Percentiles rank a stretch among this genome's conserved stretches.
These are phyloP conservation scores for Drosophila rufa DNA, from an alignment of 1,140 invertebrate genomes.

Conservation along the genomic window DNA sequence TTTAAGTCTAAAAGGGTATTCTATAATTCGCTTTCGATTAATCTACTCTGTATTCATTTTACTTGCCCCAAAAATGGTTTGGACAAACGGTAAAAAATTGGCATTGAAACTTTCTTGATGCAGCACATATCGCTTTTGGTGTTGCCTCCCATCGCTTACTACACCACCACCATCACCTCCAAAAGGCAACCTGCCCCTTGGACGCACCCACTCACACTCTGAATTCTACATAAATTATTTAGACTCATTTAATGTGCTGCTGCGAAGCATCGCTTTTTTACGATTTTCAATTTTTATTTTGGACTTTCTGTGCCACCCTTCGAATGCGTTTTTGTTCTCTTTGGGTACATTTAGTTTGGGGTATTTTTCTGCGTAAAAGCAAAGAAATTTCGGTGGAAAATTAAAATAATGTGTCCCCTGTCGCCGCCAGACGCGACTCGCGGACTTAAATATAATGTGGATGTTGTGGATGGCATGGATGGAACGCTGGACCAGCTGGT, in stretches of 20 bases:
- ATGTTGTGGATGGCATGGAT: conserved; percentile 2
- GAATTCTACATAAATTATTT: conserved; percentile 73
- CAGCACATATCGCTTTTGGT: conserved; percentile 60
- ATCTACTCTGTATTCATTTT: conserved; percentile 9
- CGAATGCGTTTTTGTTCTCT: conserved; percentile 33
- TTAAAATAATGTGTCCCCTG: conserved; percentile 84
- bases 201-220: conserved; percentile 33
- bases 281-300: conserved; percentile 79
- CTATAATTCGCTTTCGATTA: neutral
- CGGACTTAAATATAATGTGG: conserved; percentile 1
- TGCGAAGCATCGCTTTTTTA: conserved; percentile 60
- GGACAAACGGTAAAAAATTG: conserved; percentile 67
- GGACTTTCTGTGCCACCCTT: conserved; percentile 64
- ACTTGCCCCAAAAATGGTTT: conserved; percentile 48
- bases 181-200: neutral
- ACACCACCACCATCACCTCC: neutral
- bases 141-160: conserved; percentile 6
- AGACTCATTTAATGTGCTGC: conserved; percentile 77
- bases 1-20: neutral
- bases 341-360: conserved; percentile 50
- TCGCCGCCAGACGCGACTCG: conserved; percentile 70
- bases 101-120: conserved; percentile 58
- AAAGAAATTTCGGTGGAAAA: conserved; percentile 62
- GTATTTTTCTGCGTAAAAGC: conserved; percentile 63
- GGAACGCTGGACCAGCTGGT: conserved; percentile 18